Evolutionary conservation across 2,113 vertebrate genomes (phyloP), one percentile per base, ranked within the genome.

Genomic region (Panthera tigris): DNA sequence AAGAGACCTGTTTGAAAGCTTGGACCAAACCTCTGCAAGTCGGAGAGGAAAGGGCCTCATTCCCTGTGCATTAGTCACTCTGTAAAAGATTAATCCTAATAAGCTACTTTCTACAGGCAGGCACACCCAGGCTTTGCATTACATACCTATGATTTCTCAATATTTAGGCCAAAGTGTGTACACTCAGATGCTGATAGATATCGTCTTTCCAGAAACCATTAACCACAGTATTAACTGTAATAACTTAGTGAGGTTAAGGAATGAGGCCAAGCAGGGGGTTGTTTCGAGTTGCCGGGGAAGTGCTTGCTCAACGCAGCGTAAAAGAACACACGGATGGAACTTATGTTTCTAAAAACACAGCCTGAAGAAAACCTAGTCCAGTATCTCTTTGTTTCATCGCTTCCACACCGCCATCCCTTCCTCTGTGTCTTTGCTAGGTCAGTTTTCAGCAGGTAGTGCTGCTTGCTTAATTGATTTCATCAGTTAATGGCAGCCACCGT

Each of bases 101-200:
- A 97, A 98, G 96, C 55, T 98, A 95, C 96, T 97, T 98, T 98
- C 96, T 97, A 83, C 95, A 96, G 97, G 96, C 97, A 97, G 98
- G 97, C 98, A 98, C 98, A 98, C 98, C 98, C 98, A 98, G 98
- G 97, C 98, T 98, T 98, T 98, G 97, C 95, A 92, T 97, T 97
- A 96, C 98, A 98, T 98, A 98, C 98, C 98, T 98, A 96, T 6
- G 84, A 98, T 98, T 99, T 98, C 98, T 98, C 98, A 99, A 98
- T 97, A 97, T 98, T 98, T 98, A 97, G 98, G 90, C 98, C 98
- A 93, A 98, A 98, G 97, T 96, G 96, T 94, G 85, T 92, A 97
- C 4, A 1, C 97, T 98, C 95, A 95, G 98, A 98, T 76, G 97
- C 97, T 98, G 98, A 98, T 50, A 98, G 98, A 97, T 96, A 98